Base-by-base conservation (phyloP, 53 echinoderm and acorn worm species). In the Hippasteria phrygiana region DNA sequence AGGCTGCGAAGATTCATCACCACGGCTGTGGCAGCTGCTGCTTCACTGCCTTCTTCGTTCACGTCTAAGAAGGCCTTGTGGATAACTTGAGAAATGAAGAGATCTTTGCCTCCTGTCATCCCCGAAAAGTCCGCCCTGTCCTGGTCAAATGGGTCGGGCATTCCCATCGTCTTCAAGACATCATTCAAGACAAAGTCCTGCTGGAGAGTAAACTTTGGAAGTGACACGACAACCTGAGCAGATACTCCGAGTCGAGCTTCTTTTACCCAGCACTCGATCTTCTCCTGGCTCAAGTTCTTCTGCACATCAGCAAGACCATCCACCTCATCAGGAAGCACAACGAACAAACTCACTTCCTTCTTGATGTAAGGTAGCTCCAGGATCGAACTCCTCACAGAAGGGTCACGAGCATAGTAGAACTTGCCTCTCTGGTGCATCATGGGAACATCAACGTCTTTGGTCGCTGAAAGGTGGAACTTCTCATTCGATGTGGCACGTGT, bases 381-480 rank as follows among this genome's bases (percentile, higher is more conserved):
- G 37, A 85, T 70, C 2, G 69, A 71, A 71, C 70, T 35, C 1
- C 48, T 70, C 37, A 54, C 48, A 17, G 85, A 51, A 33, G 31
- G 47, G 34, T 92, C 92, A 55, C 36, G 73, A 8, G 34, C 39
- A 32, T 33, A 87, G 12, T 74, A 48, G 70, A 88, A 93, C 43
- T 90, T 48, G 7, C 75, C 87, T 14, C 72, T 73, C 82, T 92
- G 41, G 11, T 36, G 32, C 97, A 97, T 97, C 94, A 97, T 93
- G 31, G 71, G 41, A 43, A 93, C 78, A 32, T 39, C n/a, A 11
- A 92, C 56, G 3, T 54, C 75, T 18, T 93, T 92, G 7, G n/a
- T 65, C n/a, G 66, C 43, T 6, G 90, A 65, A 22, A 93, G 36
- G 36, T 88, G 55, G 73, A 97, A 97, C n/a, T 62, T 74, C 1